Evolutionary conservation across 1,140 invertebrate species (phyloP), one percentile per base, ranked within the genome.

Genomic region (Calliopsis andreniformis): DNA sequence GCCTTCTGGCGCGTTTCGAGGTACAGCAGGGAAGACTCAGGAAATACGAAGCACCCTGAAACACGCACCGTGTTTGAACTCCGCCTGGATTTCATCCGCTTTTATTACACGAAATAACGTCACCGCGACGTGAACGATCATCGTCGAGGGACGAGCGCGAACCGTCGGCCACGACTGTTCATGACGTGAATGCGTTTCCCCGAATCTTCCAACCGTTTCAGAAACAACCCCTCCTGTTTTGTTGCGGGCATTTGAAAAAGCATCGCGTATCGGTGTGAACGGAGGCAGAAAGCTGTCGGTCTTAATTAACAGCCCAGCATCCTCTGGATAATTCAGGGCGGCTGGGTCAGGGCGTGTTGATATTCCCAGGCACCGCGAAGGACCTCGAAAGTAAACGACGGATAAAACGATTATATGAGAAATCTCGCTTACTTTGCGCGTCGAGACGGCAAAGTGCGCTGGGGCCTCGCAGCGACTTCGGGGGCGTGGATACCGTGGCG

Each of bases 351-450:
- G 53, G 55, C 47, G 59, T 77, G 77, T 69, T 42, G 68, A 80
- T 82, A 80, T 88, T 86, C 83, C 79, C 84, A 84, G 72, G 76
- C 75, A 45, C 51, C 28, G 51, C 51, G 49, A 68, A 80, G 79
- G 67, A 82, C 72, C 47, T 72, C 28, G 55, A 83, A 80, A 82
- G 77, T 62, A 78, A 77, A 68, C 71, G 55, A 61, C 64, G 82
- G 84, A 87, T 89, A 84, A 89, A 89, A 89, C 87, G 88, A 89
- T 89, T 86, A 87, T 87, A 83, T 63, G 85, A 87, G 80, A 88
- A 87, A 86, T 86, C 85, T 88, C 83, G 83, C 76, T 84, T 83
- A 86, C 71, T 80, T 83, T 73, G 83, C 66, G 62, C 51, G 35
- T 18, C 23, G 39, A 72, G 23, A 53, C 47, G 56, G 71, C 42